A percentile compares a stretch with the other conserved stretches of the same genome.
Conservation (phyloP, 2,113 vertebrate species). For the Hippocampus mohnikei region DNA sequence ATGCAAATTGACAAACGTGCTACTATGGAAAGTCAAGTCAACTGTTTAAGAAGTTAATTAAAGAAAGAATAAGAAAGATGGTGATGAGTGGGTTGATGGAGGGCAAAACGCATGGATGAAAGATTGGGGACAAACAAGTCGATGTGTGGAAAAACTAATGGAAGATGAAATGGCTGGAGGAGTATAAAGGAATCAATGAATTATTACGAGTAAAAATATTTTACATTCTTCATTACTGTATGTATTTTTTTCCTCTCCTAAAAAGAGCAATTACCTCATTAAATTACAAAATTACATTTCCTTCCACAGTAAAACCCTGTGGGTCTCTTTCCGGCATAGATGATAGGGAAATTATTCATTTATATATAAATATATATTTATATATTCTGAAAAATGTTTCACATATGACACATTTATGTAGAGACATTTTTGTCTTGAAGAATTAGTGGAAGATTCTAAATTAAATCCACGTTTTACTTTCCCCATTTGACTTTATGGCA, state of each 20-base stretch:
- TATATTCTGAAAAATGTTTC: slow-evolving; percentile 2
- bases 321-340: neutral
- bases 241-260: neutral
- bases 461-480: slow-evolving; percentile 2
- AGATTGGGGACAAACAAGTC: neutral
- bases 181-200: neutral
- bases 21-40: neutral
- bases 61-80: neutral
- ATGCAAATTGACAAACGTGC: neutral
- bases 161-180: neutral
- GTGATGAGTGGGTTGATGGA: neutral
- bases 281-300: slow-evolving; percentile 1
- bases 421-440: neutral
- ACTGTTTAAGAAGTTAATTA: neutral
- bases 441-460: neutral
- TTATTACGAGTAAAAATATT: neutral
- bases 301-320: neutral
- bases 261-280: slow-evolving; percentile 8
- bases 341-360: neutral
- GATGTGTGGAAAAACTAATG: neutral
- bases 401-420: neutral
- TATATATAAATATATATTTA: neutral
- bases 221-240: neutral
- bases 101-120: neutral
- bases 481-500: neutral